Evolutionary conservation across 1,140 invertebrate species (phyloP), one percentile per base, ranked within the genome.

Genomic region (Lanistes nyassanus): DNA sequence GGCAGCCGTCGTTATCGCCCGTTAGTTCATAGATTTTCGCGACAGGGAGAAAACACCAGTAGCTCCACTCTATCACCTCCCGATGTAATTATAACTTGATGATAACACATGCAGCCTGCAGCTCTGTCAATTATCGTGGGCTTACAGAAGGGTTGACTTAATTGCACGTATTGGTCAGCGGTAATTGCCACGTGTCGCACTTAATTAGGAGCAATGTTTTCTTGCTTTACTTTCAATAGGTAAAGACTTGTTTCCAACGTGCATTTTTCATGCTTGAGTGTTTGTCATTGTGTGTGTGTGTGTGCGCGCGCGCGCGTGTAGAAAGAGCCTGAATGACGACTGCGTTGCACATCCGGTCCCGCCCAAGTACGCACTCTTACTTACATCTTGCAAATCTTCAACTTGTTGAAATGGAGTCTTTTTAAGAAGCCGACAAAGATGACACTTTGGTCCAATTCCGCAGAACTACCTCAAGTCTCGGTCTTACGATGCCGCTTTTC

Each of bases 401-500:
- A 29, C 23, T 23, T 60, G 56, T 60, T 23, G 7, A 23, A 26
- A 29, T n/a, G 56, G 23, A 13, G 51, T 53, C 13, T 13, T 53
- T 13, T 13, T 13, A 53, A 53, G 23, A 23, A 23, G 51, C 13
- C 13, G 23, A 53, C 13, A 56, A 21, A 13, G 19, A 34, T n/a
- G 19, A 68, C 51, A 7, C 19, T 55, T 16, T 36, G 21, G 37
- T 58, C 68, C 77, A 36, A 60, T n/a, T 71, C 81, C 84, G 53
- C 77, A 89, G 88, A 84, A 81, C 77, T 97, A 96, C 87, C 90
- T 97, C 26, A 93, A 92, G 74, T 91, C 91, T 0, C 93, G 94
- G 81, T 91, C 93, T 62, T 97, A 93, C 80, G 90, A 92, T 34
- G 95, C 93, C 71, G 95, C 97, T 0, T 92, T 93, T 53, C 96